These are phyloP conservation scores for Harpegnathos saltator DNA, from an alignment of 1,140 invertebrate genomes.

Conservation along the genomic window DNA sequence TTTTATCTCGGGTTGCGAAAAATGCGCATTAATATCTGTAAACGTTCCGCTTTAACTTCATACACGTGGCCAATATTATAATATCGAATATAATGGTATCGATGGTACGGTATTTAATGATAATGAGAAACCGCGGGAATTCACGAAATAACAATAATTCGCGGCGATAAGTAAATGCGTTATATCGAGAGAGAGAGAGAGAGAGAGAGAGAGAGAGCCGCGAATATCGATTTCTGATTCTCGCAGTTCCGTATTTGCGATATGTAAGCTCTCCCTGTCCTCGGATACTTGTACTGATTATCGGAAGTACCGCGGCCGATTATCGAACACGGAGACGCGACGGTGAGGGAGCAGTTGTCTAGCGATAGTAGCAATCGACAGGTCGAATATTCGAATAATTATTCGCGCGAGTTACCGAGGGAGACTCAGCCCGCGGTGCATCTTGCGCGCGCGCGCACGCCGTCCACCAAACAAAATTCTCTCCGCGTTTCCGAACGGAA, in stretches of 20 bases:
- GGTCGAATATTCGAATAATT: conserved; percentile 55
- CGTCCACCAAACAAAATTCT: not conserved
- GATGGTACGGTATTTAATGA: conserved; percentile 33
- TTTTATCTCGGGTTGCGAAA: not conserved
- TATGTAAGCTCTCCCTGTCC: conserved; percentile 50
- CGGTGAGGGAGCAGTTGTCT: conserved; percentile 65
- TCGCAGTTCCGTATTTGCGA: conserved; percentile 43
- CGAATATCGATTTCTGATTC: conserved; percentile 56
- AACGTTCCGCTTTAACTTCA: not conserved
- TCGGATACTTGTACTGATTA: conserved; percentile 66
- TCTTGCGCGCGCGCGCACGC: conserved; percentile 4
- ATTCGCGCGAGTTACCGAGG: conserved; percentile 17
- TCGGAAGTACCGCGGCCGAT: conserved; percentile 63
- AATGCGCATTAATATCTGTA: not conserved
- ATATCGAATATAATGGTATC: not conserved
- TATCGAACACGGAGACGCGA: conserved; percentile 59
- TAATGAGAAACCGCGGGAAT: conserved; percentile 31
- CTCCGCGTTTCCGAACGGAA: not conserved
- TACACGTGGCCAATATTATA: too few relatives aligned
- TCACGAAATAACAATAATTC: conserved; percentile 46
- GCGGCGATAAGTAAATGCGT: conserved; percentile 36
- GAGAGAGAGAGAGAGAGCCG: too few relatives aligned
- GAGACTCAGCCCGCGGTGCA: conserved; percentile 42
- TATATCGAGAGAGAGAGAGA: too few relatives aligned
- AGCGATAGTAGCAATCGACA: conserved; percentile 46